phyloP scores from a whole-genome alignment of 2,113 vertebrate genomes.

The Nannobrachium achirus region DNA sequence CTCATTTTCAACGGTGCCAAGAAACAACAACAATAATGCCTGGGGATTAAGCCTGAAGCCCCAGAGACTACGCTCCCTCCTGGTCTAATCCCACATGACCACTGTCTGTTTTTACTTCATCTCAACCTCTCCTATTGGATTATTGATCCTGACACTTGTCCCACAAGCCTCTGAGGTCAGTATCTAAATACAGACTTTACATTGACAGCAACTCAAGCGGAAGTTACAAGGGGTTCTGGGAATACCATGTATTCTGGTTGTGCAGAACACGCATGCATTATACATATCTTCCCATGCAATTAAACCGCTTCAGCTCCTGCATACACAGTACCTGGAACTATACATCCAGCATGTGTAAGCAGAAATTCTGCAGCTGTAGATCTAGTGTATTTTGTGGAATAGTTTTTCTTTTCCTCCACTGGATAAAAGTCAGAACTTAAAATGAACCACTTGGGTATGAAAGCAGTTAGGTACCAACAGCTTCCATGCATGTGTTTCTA shows the following conservation, averaged over 20 bases:
- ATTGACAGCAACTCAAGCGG: slow-evolving; percentile 1
- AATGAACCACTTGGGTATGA: too few species aligned
- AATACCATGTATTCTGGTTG: slow-evolving; percentile 2
- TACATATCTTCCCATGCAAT: neutral
- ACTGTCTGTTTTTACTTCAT: slow-evolving; percentile 37
- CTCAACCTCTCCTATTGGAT: slow-evolving; percentile 55
- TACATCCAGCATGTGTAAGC: neutral
- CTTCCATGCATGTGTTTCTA: too few species aligned
- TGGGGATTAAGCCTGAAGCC: slow-evolving; percentile 19
- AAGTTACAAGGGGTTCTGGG: slow-evolving; percentile 15
- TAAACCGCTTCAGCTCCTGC: neutral
- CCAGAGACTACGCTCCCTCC: slow-evolving; percentile 36
- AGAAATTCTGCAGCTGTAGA: slow-evolving; percentile 1
- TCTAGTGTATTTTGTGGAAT: slow-evolving; percentile 2
- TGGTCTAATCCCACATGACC: slow-evolving; percentile 40
- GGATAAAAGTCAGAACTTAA: too few species aligned
- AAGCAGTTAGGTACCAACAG: too few species aligned
- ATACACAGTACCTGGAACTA: neutral
- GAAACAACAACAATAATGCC: too few species aligned
- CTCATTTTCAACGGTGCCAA: too few species aligned
- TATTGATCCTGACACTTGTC: slow-evolving; percentile 62
- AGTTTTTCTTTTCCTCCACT: neutral
- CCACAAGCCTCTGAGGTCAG: slow-evolving; percentile 31
- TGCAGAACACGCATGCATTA: slow-evolving; percentile 1
- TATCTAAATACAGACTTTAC: slow-evolving; percentile 41